Conservation (phyloP, 2,888 invertebrate genomes). For the Ommatoiulus sabulosus region DNA sequence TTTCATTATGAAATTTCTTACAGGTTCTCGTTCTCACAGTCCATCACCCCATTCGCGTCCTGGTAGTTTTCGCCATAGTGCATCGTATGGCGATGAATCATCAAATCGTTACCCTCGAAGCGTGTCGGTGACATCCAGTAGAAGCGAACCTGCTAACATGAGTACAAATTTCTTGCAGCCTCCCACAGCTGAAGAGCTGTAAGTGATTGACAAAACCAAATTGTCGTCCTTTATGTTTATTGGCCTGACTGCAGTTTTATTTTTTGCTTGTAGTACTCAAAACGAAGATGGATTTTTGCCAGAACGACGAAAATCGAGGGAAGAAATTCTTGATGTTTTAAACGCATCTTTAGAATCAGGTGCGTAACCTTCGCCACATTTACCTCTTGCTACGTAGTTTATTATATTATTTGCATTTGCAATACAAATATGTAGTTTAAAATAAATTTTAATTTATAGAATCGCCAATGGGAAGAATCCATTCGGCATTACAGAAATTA, state of each 20-base stretch:
- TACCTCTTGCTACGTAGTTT: background rate
- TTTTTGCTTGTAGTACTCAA: background rate
- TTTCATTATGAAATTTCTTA: background rate
- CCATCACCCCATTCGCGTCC: constrained; percentile 57
- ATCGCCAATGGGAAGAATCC: constrained; percentile 66
- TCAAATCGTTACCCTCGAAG: constrained; percentile 51
- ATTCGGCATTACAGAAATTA: constrained; percentile 72
- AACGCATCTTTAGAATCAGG: constrained; percentile 16
- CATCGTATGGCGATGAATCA: constrained; percentile 51
- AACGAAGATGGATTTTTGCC: background rate
- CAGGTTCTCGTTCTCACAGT: constrained; percentile 58
- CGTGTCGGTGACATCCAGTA: constrained; percentile 29
- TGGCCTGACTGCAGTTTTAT: background rate
- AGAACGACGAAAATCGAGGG: constrained; percentile 18
- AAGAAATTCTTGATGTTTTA: background rate
- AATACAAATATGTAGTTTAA: background rate
- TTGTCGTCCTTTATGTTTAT: background rate
- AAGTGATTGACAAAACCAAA: background rate
- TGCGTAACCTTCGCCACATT: background rate
- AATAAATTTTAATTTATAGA: constrained; percentile 48
- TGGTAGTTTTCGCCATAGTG: constrained; percentile 55
- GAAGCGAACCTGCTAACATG: constrained; percentile 38
- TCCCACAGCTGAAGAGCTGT: background rate
- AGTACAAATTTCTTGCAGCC: constrained; percentile 3
- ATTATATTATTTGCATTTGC: background rate